phyloP scores from a whole-genome alignment of 2,797 vertebrate genomes.

The Discoglossus pictus region DNA sequence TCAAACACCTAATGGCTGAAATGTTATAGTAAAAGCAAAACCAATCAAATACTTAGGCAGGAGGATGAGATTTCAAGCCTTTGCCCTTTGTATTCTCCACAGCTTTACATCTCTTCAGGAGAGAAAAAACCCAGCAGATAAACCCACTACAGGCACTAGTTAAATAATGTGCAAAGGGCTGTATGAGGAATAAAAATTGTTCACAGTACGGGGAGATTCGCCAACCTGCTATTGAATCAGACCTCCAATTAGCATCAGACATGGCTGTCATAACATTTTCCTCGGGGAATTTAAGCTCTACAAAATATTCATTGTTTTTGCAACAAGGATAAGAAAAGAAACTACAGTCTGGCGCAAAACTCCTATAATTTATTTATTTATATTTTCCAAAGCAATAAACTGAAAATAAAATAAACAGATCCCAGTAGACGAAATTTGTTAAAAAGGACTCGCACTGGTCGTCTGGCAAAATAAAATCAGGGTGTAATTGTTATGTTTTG shows the following conservation, averaged over 20 bases:
- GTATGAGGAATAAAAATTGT: neutral
- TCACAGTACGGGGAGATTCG: conserved; percentile 4
- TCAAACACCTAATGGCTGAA: conserved; percentile 1
- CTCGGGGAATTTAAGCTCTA: conserved; percentile 45
- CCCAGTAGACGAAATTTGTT: neutral
- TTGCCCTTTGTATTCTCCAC: neutral
- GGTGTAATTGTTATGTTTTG: too few relatives aligned
- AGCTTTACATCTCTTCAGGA: accelerated
- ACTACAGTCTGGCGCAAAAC: conserved; percentile 22
- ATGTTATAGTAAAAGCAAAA: neutral
- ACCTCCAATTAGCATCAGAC: neutral
- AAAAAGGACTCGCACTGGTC: neutral
- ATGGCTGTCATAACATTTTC: conserved; percentile 14
- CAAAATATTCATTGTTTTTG: conserved; percentile 56
- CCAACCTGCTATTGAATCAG: conserved; percentile 34
- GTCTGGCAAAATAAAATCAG: too few relatives aligned
- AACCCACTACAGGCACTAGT: conserved; percentile 2
- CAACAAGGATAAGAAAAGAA: conserved; percentile 20
- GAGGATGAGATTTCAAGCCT: conserved; percentile 4
- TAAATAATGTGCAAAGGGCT: neutral
- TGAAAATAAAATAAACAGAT: neutral
- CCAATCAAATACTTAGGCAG: conserved; percentile 12
- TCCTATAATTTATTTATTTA: conserved; percentile 35
- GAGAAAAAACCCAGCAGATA: neutral
- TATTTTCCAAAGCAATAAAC: conserved; percentile 4